Evolutionary conservation across 2,797 vertebrate genomes (phyloP), one percentile per base, ranked within the genome.

Genomic region (Melanogrammus aeglefinus): DNA sequence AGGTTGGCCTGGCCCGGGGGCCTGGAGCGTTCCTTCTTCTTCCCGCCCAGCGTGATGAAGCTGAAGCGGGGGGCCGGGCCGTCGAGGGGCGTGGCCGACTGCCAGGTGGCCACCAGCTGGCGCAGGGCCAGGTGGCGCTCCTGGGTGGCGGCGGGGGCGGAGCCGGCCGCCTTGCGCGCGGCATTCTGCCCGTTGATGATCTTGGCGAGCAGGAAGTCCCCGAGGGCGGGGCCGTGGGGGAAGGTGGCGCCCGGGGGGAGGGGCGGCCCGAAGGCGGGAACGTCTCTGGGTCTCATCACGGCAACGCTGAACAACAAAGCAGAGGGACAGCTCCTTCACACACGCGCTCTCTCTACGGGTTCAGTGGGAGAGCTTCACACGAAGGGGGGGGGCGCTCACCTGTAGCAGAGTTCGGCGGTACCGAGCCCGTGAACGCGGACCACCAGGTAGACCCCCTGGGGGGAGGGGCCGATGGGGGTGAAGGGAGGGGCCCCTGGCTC

Each of bases 181-280:
- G 95, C 94, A 1, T 96, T 96, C 85, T 96, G 95, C 31, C 93
- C 95, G 70, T 96, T 96, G 85, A 96, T 95, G 66, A 96, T 94
- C 93, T 96, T 96, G 78, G 96, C 95, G 89, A 96, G 88, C 27
- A 96, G 94, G 85, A 96, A 96, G 94, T 96, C 96, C 93, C 96
- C 93, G 83, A 96, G 96, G 44, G 96, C 95, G 1, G 96, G 95
- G 4, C 96, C 96, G 80, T 96, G 95, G 9, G 96, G 96, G 81
- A 96, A 96, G 77, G 95, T 96, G 51, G 95, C 94, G 63, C 94
- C 95, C 89, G 96, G 95, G 77, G 96, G 96, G 83, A 96, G 95
- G 6, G 94, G 95, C 66, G 96, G 96, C n/a, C 96, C 96, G 0
- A 96, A 96, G 0, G 93, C 86, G 16, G 96, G 95, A 21, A 96